These are phyloP conservation scores for Oplegnathus fasciatus DNA, from an alignment of 2,113 vertebrate species.

Conservation along the genomic window DNA sequence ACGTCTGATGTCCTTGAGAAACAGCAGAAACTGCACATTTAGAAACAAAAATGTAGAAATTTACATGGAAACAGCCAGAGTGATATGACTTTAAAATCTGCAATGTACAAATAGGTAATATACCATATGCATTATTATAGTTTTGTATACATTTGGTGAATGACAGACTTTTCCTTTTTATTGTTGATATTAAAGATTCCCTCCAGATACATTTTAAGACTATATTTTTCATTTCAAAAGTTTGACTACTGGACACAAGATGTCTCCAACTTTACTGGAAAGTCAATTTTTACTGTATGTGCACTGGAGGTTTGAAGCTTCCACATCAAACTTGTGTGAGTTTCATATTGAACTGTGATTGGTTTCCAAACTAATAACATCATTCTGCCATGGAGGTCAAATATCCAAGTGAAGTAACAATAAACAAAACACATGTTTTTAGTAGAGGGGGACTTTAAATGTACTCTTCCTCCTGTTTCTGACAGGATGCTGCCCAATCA, in stretches of 20 bases:
- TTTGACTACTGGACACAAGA: not conserved
- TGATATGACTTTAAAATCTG: not conserved
- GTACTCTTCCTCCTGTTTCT: constrained; percentile 51
- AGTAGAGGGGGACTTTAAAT: not conserved
- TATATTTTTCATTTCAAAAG: not conserved
- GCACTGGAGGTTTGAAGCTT: not conserved
- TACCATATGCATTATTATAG: not conserved
- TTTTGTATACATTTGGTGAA: not conserved
- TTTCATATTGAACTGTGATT: not conserved
- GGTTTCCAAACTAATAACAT: not conserved
- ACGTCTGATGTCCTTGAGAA: not conserved
- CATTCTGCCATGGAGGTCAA: not conserved
- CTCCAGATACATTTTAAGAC: not conserved
- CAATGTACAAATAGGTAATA: no score
- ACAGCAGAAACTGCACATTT: not conserved
- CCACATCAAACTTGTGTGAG: not conserved
- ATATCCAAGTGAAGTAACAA: not conserved
- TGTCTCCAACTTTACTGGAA: not conserved
- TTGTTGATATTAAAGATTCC: not conserved
- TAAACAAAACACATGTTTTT: not conserved
- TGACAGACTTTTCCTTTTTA: not conserved
- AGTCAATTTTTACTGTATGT: not conserved
- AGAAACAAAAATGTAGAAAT: not conserved
- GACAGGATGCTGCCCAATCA: constrained; percentile 94
- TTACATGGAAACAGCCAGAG: not conserved